Evolutionary conservation across 2,888 invertebrate genomes (phyloP).

Genomic region (Cerastoderma edule): DNA sequence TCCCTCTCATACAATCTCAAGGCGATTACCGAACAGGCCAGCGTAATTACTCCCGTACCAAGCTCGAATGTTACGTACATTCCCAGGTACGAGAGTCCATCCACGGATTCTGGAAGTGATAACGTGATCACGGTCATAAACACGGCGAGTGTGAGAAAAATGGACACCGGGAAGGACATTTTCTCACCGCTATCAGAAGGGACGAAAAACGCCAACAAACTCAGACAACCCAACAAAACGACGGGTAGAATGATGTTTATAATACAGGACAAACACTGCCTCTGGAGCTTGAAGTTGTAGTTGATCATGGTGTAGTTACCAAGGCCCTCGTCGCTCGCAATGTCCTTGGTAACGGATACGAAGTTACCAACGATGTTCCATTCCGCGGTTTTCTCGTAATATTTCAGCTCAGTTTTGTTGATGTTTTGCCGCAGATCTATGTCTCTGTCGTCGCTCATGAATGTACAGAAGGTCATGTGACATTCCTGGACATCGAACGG

Average conservation of each 20-base stretch:
- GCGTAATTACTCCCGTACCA: slow-evolving; percentile 23
- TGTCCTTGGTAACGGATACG: not conserved
- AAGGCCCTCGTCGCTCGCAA: not conserved
- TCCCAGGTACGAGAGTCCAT: slow-evolving; percentile 47
- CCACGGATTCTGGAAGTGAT: slow-evolving; percentile 44
- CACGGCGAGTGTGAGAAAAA: slow-evolving; percentile 44
- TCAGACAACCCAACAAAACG: slow-evolving; percentile 32
- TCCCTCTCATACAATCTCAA: slow-evolving; percentile 8
- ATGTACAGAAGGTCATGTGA: slow-evolving; percentile 26
- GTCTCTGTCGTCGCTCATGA: slow-evolving; percentile 20
- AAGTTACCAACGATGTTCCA: slow-evolving; percentile 36
- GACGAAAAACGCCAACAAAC: slow-evolving; percentile 42
- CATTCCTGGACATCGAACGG: slow-evolving; percentile 47
- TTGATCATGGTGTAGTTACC: slow-evolving; percentile 22
- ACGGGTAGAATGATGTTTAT: slow-evolving; percentile 40
- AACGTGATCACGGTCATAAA: slow-evolving; percentile 44
- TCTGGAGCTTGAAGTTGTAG: slow-evolving; percentile 28
- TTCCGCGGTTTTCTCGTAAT: slow-evolving; percentile 27
- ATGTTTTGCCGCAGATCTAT: slow-evolving; percentile 6
- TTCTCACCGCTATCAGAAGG: slow-evolving; percentile 49
- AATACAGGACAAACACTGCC: slow-evolving; percentile 37
- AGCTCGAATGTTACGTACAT: slow-evolving; percentile 41
- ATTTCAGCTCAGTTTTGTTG: not conserved
- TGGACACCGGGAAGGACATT: slow-evolving; percentile 41
- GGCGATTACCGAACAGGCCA: slow-evolving; percentile 28